Evolutionary conservation across 2,113 vertebrate genomes (phyloP), one percentile per base, ranked within the genome.

Genomic region (Anolis carolinensis): DNA sequence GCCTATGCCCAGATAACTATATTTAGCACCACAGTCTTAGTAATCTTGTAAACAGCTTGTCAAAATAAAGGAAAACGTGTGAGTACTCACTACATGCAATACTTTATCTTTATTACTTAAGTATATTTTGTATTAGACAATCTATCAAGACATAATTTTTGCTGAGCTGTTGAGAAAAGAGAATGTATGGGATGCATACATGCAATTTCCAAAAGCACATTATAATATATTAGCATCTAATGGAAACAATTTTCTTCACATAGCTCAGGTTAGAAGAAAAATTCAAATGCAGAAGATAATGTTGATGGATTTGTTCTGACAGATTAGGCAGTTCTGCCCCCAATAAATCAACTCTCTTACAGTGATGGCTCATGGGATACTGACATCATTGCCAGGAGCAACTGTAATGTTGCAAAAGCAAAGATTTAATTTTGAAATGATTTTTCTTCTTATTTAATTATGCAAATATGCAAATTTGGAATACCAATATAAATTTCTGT

Each of bases 241-340:
- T 91, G 68, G 91, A 93, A 70, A 91, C 93, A 81, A 86, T 79
- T 72, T 89, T 93, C 84, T 36, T 91, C 94, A 95, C 85, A 92
- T 48, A 91, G 67, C 86, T 82, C 30, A 79, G 5, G 18, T 84
- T n/a, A 89, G 62, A 79, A 89, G 59, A 75, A 90, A 59, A 74
- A 74, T 77, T 85, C 78, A 86, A 16, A 59, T 87, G n/a, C 81
- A 84, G 81, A n/a, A 55, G 76, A 84, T 88, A 79, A 87, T 75
- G 71, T 89, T 94, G 94, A 96, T 93, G 91, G 96, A 98, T 98
- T 94, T 93, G 91, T 91, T 93, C 77, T 97, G 97, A 97, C 97
- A 98, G 97, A 97, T 97, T 95, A 95, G 93, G 96, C 91, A 86
- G 91, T 88, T 88, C 76, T 71, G 88, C 82, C 84, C 72, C 81